A percentile compares a stretch with the other conserved stretches of the same genome.
Evolutionary conservation across 2,113 vertebrate species (phyloP).

Genomic region (Mus musculus): GRCm39 chr5:98221001-98221500

Average conservation of each 20-base stretch:
- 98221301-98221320: slow-evolving; percentile 39
- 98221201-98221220: not conserved
- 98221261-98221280: not conserved
- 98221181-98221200: no score
- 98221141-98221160: not conserved
- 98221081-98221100: not conserved
- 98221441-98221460: slow-evolving; percentile 41
- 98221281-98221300: slow-evolving; percentile 1
- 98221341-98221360: slow-evolving; percentile 52
- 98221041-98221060: not conserved
- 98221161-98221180: not conserved
- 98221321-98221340: slow-evolving; percentile 59
- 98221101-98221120: not conserved
- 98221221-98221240: not conserved
- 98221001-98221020: not conserved
- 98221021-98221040: not conserved
- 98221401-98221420: slow-evolving; percentile 53
- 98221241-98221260: not conserved
- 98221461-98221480: slow-evolving; percentile 39
- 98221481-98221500: not conserved
- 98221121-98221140: not conserved
- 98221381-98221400: slow-evolving; percentile 67
- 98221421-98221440: slow-evolving; percentile 59
- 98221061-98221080: not conserved
- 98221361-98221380: slow-evolving; percentile 60